A percentile compares a stretch with the other conserved stretches of the same genome.
Conservation (phyloP, 2,888 invertebrate species). For the Celastrina argiolus region DNA sequence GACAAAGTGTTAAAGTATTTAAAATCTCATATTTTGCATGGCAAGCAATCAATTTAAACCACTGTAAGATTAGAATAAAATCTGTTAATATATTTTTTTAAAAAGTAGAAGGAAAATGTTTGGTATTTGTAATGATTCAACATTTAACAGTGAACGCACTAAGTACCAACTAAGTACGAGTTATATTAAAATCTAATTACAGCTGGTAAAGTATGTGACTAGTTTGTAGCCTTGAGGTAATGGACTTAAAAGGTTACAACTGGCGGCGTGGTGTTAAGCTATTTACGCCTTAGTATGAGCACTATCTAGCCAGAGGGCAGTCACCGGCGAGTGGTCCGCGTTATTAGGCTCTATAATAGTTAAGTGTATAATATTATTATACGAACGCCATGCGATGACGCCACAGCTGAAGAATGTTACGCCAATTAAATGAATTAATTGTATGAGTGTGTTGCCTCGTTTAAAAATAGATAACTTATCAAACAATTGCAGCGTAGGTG, state of each 20-base stretch:
- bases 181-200: constrained; percentile 1
- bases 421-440: constrained; percentile 2
- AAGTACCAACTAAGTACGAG: neutral
- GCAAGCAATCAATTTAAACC: no score
- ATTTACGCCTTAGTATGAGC: neutral
- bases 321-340: neutral
- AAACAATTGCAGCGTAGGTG: neutral
- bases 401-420: neutral
- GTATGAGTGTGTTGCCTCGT: neutral
- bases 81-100: neutral
- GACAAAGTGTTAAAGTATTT: no score
- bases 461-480: neutral
- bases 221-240: constrained; percentile 8
- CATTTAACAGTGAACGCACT: neutral
- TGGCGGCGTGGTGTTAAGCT: neutral
- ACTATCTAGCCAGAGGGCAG: neutral
- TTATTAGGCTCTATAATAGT: neutral
- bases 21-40: no score
- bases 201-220: neutral
- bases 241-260: neutral
- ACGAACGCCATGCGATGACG: neutral
- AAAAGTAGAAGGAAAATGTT: neutral
- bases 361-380: neutral
- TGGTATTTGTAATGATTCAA: neutral
- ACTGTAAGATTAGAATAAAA: no score